phyloP scores from a whole-genome alignment of 2,113 vertebrate species.

The Malurus elegans region DNA sequence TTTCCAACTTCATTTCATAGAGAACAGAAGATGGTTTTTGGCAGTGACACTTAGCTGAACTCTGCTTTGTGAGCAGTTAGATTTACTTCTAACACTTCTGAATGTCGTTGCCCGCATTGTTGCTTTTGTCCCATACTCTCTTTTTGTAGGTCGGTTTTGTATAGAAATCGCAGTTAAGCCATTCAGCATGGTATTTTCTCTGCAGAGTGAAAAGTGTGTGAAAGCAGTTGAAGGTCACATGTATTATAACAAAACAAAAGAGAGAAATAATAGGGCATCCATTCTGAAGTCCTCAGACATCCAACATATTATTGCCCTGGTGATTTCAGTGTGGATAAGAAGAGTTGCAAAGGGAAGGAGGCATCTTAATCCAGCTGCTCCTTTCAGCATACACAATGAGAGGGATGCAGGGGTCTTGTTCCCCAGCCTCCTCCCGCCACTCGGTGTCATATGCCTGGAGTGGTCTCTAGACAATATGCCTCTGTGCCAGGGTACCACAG shows the following conservation, averaged over 20 bases:
- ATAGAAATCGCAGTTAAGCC: constrained; percentile 55
- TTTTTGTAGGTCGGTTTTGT: constrained; percentile 47
- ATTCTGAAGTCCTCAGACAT: constrained; percentile 50
- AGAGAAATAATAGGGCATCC: constrained; percentile 52
- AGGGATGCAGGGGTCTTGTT: neutral
- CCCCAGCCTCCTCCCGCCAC: neutral
- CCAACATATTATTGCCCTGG: constrained; percentile 6
- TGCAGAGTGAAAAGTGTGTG: constrained; percentile 30
- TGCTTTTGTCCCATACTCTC: constrained; percentile 53
- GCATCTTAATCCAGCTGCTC: constrained; percentile 39
- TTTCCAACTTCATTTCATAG: constrained; percentile 39
- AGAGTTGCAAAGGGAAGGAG: constrained; percentile 1
- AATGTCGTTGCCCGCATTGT: constrained; percentile 2
- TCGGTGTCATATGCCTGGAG: neutral
- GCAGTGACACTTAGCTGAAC: constrained; percentile 53
- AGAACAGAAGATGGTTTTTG: neutral
- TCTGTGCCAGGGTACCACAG: neutral
- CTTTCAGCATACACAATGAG: constrained; percentile 43
- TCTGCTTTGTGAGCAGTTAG: constrained; percentile 55
- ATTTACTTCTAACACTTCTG: constrained; percentile 58
- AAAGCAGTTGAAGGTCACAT: constrained; percentile 66
- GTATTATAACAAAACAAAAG: constrained; percentile 65
- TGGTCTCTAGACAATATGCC: neutral
- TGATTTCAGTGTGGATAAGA: constrained; percentile 44
- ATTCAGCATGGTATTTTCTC: constrained; percentile 55